Conservation (phyloP, 2,888 invertebrate genomes). For the Pelosia muscerda region DNA sequence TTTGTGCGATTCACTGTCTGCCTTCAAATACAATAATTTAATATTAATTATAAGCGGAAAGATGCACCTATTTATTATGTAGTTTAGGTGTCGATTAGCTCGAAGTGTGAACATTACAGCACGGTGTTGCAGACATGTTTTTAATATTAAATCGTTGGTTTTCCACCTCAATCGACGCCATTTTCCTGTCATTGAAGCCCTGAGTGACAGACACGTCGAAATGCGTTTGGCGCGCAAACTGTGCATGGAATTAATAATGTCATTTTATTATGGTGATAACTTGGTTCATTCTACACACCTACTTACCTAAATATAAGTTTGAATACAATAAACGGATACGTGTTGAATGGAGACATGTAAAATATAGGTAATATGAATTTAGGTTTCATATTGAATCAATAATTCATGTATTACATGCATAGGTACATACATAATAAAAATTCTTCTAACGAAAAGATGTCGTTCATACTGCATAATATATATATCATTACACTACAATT, state of each 20-base stretch:
- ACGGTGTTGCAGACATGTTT: conserved; percentile 57
- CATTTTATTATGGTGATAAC: conserved; percentile 59
- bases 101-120: conserved; percentile 47
- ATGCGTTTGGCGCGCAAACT: conserved; percentile 65
- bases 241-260: conserved; percentile 67
- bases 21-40: conserved; percentile 51
- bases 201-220: conserved; percentile 67
- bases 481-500: conserved; percentile 9
- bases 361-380: conserved; percentile 26
- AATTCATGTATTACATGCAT: conserved; percentile 23
- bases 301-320: conserved; percentile 59
- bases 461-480: conserved; percentile 12
- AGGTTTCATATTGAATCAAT: conserved; percentile 23
- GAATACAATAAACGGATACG: conserved; percentile 44
- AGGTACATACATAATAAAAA: conserved; percentile 19
- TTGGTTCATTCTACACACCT: conserved; percentile 51
- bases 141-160: conserved; percentile 74
- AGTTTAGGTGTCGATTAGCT: conserved; percentile 46
- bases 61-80: conserved; percentile 49
- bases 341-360: conserved; percentile 22
- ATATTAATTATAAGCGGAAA: conserved; percentile 56
- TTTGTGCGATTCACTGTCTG: conserved; percentile 42
- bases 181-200: conserved; percentile 79
- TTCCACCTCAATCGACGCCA: conserved; percentile 70
- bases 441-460: conserved; percentile 15